Percentiles rank a stretch among this genome's conserved stretches.
phyloP scores from a whole-genome alignment of 2,113 vertebrate genomes.

The Cryptotis parvus region DNA sequence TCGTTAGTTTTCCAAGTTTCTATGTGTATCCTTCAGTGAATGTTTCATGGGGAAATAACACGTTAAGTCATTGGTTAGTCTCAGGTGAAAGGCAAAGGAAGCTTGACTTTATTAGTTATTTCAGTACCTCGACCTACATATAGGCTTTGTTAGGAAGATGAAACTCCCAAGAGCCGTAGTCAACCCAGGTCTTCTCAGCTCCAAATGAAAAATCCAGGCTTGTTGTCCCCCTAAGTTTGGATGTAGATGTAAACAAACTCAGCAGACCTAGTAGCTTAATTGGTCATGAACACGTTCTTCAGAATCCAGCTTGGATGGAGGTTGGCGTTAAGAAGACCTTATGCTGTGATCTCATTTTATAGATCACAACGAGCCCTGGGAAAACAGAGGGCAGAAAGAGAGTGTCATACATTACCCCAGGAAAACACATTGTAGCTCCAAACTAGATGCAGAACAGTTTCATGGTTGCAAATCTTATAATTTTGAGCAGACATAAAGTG shows the following conservation, averaged over 20 bases:
- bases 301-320: neutral
- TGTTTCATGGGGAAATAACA: neutral
- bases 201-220: neutral
- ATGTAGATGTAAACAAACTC: neutral
- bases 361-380: neutral
- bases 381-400: slow-evolving; percentile 16
- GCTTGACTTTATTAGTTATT: neutral
- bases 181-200: neutral
- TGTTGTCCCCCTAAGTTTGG: neutral
- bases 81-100: neutral
- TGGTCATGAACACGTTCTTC: neutral
- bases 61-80: neutral
- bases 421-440: neutral
- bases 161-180: neutral
- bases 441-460: slow-evolving; percentile 27
- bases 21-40: neutral
- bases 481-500: too few species aligned
- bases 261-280: neutral
- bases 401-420: neutral
- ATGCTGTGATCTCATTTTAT: neutral
- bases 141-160: neutral
- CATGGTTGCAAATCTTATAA: slow-evolving; percentile 9
- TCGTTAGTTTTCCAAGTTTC: neutral
- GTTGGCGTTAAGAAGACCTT: neutral
- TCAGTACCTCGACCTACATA: neutral